Base-by-base conservation (phyloP, 2,888 invertebrate genomes). In the Eupeodes luniger region DNA sequence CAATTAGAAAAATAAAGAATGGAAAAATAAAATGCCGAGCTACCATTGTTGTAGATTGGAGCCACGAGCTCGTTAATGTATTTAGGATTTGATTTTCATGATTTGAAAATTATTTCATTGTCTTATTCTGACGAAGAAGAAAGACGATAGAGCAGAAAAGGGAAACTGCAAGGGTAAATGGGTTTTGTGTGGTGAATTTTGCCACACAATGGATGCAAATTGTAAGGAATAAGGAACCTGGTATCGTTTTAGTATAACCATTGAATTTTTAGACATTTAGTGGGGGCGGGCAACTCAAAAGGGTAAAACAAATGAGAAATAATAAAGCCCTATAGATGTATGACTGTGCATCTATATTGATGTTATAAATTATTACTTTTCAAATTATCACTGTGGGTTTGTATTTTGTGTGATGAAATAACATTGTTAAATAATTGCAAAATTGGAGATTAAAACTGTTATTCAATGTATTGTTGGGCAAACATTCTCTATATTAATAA, bases 41-140 rank as follows among this genome's bases (percentile, higher is more conserved):
- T 19, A 57, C 55, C 62, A 85, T 81, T 85, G 81, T 81, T 66
- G 85, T 81, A 70, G 47, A 66, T 19, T 14, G 66, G 51, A 61
- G 36, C 64, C 57, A 67, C 77, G 67, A 74, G 67, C 47, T 72
- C 66, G 61, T 81, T 85, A 85, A 85, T 85, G 85, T 74, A 74
- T 74, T 85, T 70, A 66, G 57, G 75, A 64, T 85, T 81, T 81
- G 61, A 78, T 81, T 81, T 85, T 55, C 66, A 81, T 78, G 81
- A 81, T 77, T 85, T 67, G 59, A 81, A 85, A 81, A 81, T 81
- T 36, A 77, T 81, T 77, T 67, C 67, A 75, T 78, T 85, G 70
- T 81, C 69, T 70, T 44, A 19, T 51, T 44, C 16, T 59, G 67
- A 19, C 53, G 44, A 27, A 27, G 27, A 9, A 40, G 40, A 9